Evolutionary conservation across 2,113 vertebrate species (phyloP).

Genomic region (Trematocara variabile): DNA sequence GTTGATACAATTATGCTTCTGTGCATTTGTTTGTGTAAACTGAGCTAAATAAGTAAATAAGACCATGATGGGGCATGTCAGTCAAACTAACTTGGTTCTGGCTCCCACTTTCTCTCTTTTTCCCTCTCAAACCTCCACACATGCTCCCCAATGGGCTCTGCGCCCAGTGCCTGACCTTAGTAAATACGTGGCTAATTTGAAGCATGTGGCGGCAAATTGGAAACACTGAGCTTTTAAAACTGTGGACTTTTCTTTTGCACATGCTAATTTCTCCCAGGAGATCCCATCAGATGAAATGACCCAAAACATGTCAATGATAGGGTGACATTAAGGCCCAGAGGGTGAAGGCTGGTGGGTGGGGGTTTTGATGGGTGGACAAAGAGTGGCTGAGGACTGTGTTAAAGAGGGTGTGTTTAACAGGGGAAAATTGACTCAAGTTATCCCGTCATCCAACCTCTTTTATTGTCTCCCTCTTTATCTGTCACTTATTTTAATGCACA

Average conservation of each 20-base stretch:
- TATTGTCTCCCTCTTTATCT: slow-evolving; percentile 12
- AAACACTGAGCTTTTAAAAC: slow-evolving; percentile 87
- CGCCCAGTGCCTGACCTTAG: slow-evolving; percentile 76
- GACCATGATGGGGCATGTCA: slow-evolving; percentile 32
- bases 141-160: slow-evolving; percentile 68
- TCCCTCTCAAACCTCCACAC: slow-evolving; percentile 29
- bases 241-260: slow-evolving; percentile 85
- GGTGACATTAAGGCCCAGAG: slow-evolving; percentile 34
- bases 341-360: background rate
- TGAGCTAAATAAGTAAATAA: background rate
- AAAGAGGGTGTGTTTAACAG: slow-evolving; percentile 22
- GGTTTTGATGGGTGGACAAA: slow-evolving; percentile 5
- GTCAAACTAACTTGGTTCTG: slow-evolving; percentile 26
- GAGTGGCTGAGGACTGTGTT: slow-evolving; percentile 16
- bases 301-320: slow-evolving; percentile 73
- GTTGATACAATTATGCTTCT: slow-evolving; percentile 2
- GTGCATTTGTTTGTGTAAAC: slow-evolving; percentile 7
- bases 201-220: slow-evolving; percentile 88
- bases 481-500: background rate
- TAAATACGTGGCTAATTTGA: slow-evolving; percentile 93
- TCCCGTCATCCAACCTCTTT: slow-evolving; percentile 9
- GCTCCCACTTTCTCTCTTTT: background rate
- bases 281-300: slow-evolving; percentile 80
- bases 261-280: slow-evolving; percentile 87
- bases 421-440: slow-evolving; percentile 16